Evolutionary conservation across 1,140 invertebrate genomes (phyloP).

Genomic region (Dolichoris vasculosae): DNA sequence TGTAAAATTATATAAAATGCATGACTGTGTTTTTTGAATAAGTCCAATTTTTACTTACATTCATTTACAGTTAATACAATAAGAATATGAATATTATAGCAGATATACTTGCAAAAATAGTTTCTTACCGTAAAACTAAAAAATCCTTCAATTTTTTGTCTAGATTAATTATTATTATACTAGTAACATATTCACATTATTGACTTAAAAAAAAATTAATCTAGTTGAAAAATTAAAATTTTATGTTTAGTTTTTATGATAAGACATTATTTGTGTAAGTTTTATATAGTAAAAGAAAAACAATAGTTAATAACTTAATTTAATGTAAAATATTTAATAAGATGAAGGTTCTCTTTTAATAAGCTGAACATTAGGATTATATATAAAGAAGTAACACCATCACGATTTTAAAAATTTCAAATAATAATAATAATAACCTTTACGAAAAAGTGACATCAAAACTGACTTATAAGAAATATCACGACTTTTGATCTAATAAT

Average conservation of each 20-base stretch:
- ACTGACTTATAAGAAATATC: conserved; percentile 19
- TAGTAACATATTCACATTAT: conserved; percentile 8
- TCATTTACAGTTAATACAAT: neutral
- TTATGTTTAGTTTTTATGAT: neutral
- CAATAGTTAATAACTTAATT: neutral
- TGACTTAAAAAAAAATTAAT: conserved; percentile 27
- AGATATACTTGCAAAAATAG: conserved; percentile 37
- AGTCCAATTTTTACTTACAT: neutral
- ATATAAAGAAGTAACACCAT: neutral
- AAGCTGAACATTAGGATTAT: conserved; percentile 5
- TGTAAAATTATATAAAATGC: neutral
- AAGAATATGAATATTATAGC: conserved; percentile 27
- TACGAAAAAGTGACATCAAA: too few species aligned
- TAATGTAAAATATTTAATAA: neutral
- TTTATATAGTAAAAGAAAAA: neutral
- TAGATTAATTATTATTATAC: conserved; percentile 11
- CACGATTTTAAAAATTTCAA: neutral
- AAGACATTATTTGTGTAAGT: conserved; percentile 25
- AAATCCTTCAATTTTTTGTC: conserved; percentile 13
- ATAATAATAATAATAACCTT: conserved; percentile 21
- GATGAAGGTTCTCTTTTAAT: conserved; percentile 12
- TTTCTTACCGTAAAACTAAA: conserved; percentile 35
- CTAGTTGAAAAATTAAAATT: conserved; percentile 41
- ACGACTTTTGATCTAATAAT: conserved; percentile 35
- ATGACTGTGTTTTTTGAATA: too few species aligned